A percentile compares a stretch with the other conserved stretches of the same genome.
Conservation (phyloP, 1,140 invertebrate genomes). For the Meloidogyne floridensis region DNA sequence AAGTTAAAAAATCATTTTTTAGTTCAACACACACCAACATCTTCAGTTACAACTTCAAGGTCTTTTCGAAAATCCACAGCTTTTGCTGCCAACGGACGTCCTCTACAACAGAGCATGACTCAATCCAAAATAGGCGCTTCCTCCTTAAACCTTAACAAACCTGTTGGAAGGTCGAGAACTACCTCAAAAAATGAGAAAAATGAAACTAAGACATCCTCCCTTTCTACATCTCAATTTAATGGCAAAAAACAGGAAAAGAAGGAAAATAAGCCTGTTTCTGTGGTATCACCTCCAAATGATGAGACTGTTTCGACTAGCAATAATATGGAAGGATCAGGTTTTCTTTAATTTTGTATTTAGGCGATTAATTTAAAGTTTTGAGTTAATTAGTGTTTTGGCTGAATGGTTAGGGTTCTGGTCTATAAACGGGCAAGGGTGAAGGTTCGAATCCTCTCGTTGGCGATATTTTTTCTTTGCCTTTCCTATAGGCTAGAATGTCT, state of each 20-base stretch:
- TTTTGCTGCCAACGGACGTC: neutral
- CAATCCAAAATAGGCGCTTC: constrained; percentile 1
- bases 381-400: too few relatives aligned
- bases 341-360: neutral
- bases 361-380: too few relatives aligned
- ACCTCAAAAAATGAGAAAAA: neutral
- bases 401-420: too few relatives aligned
- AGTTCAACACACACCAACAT: neutral
- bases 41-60: neutral
- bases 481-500: too few relatives aligned
- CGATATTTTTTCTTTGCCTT: too few relatives aligned
- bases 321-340: constrained; percentile 4
- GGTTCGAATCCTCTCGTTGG: too few relatives aligned
- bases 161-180: neutral
- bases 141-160: neutral
- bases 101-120: neutral
- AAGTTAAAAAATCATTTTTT: neutral
- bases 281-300: neutral
- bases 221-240: neutral
- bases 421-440: too few relatives aligned
- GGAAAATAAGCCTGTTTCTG: neutral
- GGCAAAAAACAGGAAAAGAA: neutral
- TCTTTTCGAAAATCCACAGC: neutral
- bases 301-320: neutral
- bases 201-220: neutral